Evolutionary conservation across 2,888 invertebrate genomes (phyloP), one percentile per base, ranked within the genome.

Genomic region (Pecten maximus): DNA sequence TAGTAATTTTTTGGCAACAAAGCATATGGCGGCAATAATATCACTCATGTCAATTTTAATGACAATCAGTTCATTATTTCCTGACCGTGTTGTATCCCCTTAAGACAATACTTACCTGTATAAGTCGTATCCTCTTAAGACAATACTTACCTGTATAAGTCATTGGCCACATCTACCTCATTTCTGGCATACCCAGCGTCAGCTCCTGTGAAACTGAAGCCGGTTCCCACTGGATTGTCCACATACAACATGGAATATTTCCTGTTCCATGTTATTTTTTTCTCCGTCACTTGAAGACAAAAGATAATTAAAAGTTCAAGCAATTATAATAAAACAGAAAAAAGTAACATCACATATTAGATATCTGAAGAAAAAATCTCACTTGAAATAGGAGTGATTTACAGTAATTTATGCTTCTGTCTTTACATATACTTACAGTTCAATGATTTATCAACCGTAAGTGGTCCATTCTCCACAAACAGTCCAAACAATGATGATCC

Each of bases 161-260:
- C 98, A 89, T 97, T 97, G 0, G 98, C 99, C 0, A 99, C 98
- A 96, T 98, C 98, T 0, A 97, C 98, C 96, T 99, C 98, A 96
- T 98, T 98, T 8, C 97, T 97, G 16, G 98, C 98, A 97, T 98
- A 99, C 0, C 99, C 99, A 90, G 97, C 97, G 39, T 98, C 98
- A 90, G 97, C 97, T 4, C 98, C 97, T 0, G 99, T 98, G 95
- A 98, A 99, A 97, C 99, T 99, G 96, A 98, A 99, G 0, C 99
- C 99, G 88, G 96, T 96, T 15, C 96, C 96, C 23, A 96, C 99
- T 0, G 99, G 99, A 96, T 98, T 99, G 96, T 99, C 99, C 90
- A 99, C 98, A 96, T 98, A 99, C 90, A 99, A 97, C 87, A 99
- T 97, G 94, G 98, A 98, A 96, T 98, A 98, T 16, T 98, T 98